phyloP scores from a whole-genome alignment of 1,140 invertebrate species.

The Anastatus disparis region DNA sequence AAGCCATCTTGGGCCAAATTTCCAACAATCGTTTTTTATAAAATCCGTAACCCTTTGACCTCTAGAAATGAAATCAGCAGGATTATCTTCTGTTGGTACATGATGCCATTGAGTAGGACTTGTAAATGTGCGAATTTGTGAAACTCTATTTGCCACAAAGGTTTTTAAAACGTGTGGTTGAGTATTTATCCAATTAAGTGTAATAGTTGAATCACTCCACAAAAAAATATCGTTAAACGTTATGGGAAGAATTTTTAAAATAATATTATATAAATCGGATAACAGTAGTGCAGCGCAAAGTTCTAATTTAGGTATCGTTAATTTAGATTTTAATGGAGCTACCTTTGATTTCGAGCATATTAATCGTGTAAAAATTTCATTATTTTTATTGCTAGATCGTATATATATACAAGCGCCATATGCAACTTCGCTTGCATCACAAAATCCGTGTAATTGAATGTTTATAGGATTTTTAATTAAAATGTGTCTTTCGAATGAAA shows the following conservation, averaged over 20 bases:
- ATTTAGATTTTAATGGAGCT: conserved; percentile 53
- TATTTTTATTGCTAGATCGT: conserved; percentile 4
- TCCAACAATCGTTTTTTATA: conserved; percentile 51
- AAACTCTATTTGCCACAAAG: no score
- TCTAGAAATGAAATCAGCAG: conserved; percentile 39
- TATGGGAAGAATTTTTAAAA: no score
- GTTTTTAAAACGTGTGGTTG: no score
- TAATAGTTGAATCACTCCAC: conserved; percentile 58
- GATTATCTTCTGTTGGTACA: conserved; percentile 51
- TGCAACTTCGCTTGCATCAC: no score
- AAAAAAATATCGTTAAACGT: no score
- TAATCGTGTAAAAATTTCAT: conserved; percentile 17
- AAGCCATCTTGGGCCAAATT: conserved; percentile 50
- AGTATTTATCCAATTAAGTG: conserved; percentile 56
- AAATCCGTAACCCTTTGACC: conserved; percentile 41
- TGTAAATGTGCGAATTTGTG: no score
- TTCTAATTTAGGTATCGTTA: conserved; percentile 59
- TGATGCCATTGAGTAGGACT: no score
- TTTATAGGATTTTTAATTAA: not conserved
- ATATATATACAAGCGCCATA: conserved; percentile 30
- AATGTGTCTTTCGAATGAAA: not conserved
- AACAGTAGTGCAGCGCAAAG: conserved; percentile 57
- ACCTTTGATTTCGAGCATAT: conserved; percentile 56
- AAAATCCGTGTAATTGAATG: no score
- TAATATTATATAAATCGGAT: no score